Evolutionary conservation across 2,888 invertebrate species (phyloP).

Genomic region (Tetragonisca angustula): DNA sequence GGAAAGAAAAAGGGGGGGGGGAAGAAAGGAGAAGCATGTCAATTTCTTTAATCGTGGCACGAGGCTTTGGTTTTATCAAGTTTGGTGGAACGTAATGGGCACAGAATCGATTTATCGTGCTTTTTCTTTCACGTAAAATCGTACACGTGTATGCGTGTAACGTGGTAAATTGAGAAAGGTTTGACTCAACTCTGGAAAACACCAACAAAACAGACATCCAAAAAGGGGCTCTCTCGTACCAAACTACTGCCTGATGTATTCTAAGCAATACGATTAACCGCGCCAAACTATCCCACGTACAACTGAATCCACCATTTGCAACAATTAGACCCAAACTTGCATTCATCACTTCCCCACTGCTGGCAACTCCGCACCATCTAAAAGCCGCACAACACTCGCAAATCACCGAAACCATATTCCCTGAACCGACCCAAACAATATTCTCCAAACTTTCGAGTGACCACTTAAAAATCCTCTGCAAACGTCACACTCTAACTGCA

Average conservation of each 20-base stretch:
- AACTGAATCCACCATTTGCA: conserved; percentile 4
- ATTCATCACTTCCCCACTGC: neutral
- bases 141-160: too few species aligned
- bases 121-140: neutral
- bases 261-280: conserved; percentile 3
- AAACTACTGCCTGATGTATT: neutral
- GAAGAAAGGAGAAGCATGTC: too few species aligned
- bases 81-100: neutral
- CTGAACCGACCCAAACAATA: neutral
- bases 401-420: neutral
- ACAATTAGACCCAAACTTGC: conserved; percentile 20
- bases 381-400: neutral
- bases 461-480: too few species aligned
- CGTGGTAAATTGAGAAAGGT: neutral
- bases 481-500: neutral
- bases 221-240: neutral
- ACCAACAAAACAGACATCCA: too few species aligned
- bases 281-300: neutral
- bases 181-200: neutral
- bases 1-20: too few species aligned
- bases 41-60: neutral
- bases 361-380: too few species aligned
- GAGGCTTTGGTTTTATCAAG: neutral
- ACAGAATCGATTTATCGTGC: neutral
- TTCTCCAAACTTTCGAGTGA: too few species aligned